Conservation (phyloP, 2,888 invertebrate species). For the Morinoia aosen region DNA sequence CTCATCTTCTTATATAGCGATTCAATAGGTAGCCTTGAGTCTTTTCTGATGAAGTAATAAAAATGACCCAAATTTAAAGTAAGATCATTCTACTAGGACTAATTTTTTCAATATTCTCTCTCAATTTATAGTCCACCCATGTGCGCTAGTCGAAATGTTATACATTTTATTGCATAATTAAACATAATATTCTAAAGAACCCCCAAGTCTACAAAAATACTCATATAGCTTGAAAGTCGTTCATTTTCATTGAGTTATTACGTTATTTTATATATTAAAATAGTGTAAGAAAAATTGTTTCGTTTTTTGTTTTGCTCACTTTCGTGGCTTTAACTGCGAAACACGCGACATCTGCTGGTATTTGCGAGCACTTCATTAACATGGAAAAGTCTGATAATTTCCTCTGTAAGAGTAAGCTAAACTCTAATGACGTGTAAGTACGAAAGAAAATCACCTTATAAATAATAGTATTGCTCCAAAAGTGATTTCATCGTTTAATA, state of each 20-base stretch:
- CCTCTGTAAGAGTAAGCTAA: not conserved
- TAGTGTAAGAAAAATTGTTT: not conserved
- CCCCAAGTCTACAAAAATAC: not conserved
- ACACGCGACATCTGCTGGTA: not conserved
- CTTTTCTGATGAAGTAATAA: not conserved
- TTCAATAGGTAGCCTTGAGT: not conserved
- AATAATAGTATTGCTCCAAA: not conserved
- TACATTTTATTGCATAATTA: not conserved
- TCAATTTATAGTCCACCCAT: not conserved
- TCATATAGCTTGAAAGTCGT: not conserved
- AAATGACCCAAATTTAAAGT: not conserved
- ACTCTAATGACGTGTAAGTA: not conserved
- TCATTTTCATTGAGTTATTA: not conserved
- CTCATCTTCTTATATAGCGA: not conserved
- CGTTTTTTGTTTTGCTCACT: not conserved
- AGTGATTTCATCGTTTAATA: not conserved
- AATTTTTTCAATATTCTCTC: not conserved
- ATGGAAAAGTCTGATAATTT: not conserved
- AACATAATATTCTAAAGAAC: not conserved
- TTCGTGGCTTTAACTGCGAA: constrained; percentile 20
- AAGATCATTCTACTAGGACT: not conserved
- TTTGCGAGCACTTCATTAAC: not conserved
- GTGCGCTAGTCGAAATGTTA: not conserved
- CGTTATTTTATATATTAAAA: not conserved
- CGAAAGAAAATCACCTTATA: not conserved